Conservation (phyloP, 2,888 invertebrate species). For the Eueremaeus valkanovi region DNA sequence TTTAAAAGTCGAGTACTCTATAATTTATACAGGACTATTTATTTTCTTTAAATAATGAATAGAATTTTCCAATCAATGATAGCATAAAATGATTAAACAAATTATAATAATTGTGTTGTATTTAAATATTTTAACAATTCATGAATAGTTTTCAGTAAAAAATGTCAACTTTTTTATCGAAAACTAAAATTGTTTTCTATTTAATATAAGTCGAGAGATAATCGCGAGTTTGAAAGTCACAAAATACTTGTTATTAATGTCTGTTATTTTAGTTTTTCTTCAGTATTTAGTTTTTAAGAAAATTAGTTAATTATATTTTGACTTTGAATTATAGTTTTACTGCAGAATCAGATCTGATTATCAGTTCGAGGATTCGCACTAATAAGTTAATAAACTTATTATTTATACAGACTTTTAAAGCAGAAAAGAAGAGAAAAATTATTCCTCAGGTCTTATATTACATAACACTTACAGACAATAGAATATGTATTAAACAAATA, state of each 20-base stretch:
- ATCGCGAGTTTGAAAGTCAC: too few relatives aligned
- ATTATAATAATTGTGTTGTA: too few relatives aligned
- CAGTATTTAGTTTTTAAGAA: neutral
- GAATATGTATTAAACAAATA: neutral
- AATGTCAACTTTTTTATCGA: too few relatives aligned
- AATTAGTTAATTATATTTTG: constrained; percentile 9
- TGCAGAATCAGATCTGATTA: neutral
- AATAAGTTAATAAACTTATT: constrained; percentile 12
- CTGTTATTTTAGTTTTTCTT: neutral
- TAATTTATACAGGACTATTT: too few relatives aligned
- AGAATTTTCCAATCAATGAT: too few relatives aligned
- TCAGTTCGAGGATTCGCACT: neutral
- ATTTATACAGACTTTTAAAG: neutral
- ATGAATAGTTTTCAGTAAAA: too few relatives aligned
- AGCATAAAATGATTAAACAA: too few relatives aligned
- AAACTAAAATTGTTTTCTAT: too few relatives aligned
- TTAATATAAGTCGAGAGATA: constrained; percentile 8
- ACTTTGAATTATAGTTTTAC: neutral
- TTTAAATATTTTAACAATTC: too few relatives aligned
- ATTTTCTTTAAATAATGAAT: too few relatives aligned
- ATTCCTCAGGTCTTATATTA: neutral
- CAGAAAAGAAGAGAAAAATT: neutral
- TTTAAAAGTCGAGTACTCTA: neutral
- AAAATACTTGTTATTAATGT: too few relatives aligned
- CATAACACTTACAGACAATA: neutral